Evolutionary conservation across 1,140 invertebrate genomes (phyloP).

Genomic region (Bicyclus anynana): DNA sequence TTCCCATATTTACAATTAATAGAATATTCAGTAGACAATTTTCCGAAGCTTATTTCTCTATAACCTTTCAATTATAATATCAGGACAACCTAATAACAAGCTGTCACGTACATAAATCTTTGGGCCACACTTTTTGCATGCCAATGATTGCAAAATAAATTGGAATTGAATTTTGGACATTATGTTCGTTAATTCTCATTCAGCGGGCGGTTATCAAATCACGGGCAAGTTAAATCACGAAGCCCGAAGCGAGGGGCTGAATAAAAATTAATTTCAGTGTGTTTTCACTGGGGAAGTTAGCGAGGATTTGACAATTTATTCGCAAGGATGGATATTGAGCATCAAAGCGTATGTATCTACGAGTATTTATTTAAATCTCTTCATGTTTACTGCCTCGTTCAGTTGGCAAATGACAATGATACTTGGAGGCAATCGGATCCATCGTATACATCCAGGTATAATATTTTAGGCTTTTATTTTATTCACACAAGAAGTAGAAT

Average conservation of each 20-base stretch:
- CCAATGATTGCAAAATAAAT: conserved; percentile 10
- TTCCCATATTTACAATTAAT: no score
- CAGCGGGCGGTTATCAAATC: conserved; percentile 11
- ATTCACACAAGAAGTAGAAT: no score
- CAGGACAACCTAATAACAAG: conserved; percentile 7
- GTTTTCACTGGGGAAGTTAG: not conserved
- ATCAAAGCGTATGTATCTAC: no score
- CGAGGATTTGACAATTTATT: not conserved
- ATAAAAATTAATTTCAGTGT: conserved; percentile 7
- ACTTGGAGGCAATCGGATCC: no score
- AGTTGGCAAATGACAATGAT: no score
- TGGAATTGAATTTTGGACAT: conserved; percentile 10
- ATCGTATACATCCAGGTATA: no score
- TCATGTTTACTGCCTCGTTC: no score
- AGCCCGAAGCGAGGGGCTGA: not conserved
- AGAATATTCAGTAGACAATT: not conserved
- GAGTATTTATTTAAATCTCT: no score
- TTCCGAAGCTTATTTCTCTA: not conserved
- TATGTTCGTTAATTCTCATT: conserved; percentile 3
- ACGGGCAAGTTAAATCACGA: conserved; percentile 6
- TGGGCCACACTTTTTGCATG: conserved; percentile 11
- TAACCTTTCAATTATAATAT: conserved; percentile 3
- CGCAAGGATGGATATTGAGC: no score
- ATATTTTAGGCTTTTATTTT: no score
- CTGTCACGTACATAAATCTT: conserved; percentile 17